A percentile compares a stretch with the other conserved stretches of the same genome.
phyloP scores from a whole-genome alignment of 2,113 vertebrate genomes.

The Gallinago undulata region DNA sequence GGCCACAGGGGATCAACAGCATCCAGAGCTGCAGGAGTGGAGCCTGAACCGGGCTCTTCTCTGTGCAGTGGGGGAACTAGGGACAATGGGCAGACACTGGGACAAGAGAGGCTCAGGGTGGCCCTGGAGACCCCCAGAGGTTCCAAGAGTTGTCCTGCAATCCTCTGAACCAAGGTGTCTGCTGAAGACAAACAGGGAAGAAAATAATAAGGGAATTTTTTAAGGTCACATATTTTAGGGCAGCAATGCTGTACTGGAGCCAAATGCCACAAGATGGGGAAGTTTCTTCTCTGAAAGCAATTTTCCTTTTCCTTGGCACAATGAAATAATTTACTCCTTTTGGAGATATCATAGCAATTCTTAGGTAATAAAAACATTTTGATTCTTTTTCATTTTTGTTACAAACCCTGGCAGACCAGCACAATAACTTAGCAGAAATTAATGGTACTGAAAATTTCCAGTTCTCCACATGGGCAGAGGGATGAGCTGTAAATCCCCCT shows the following conservation, averaged over 20 bases:
- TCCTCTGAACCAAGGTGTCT: not conserved
- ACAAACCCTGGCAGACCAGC: not conserved
- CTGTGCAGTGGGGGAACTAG: not conserved
- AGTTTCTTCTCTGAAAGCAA: not conserved
- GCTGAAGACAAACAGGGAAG: not conserved
- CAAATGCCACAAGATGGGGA: rapidly evolving
- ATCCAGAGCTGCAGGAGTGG: not conserved
- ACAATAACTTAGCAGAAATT: not conserved
- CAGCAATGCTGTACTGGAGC: not conserved
- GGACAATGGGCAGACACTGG: rapidly evolving
- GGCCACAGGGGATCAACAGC: too few relatives aligned
- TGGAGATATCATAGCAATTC: not conserved
- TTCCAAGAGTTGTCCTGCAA: rapidly evolving
- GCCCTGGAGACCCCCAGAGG: not conserved
- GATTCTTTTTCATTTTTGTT: not conserved
- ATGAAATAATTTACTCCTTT: not conserved
- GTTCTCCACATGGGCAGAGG: rapidly evolving
- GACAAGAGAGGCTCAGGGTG: not conserved
- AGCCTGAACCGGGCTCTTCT: not conserved
- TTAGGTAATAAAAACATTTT: not conserved
- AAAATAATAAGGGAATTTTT: not conserved
- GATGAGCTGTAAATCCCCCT: not conserved
- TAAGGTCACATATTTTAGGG: not conserved
- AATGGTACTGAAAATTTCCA: not conserved
- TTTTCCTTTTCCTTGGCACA: not conserved